Conservation (phyloP, 1,140 invertebrate genomes). For the Melitaea cinxia region DNA sequence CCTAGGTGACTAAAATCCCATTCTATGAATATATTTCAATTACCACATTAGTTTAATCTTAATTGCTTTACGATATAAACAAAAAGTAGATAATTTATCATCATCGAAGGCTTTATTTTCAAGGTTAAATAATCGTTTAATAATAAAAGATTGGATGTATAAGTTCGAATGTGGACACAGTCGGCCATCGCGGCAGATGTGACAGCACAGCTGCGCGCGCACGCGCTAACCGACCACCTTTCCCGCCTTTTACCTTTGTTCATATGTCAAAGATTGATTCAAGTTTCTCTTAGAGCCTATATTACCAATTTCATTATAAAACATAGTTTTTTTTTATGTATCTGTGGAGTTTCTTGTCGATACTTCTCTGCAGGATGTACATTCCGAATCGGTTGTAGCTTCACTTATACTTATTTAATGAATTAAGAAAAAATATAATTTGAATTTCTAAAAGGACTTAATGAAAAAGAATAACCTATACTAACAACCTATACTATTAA, state of each 20-base stretch:
- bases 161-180: slow-evolving; percentile 23
- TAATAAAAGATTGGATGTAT: slow-evolving; percentile 37
- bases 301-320: too few relatives aligned
- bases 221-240: slow-evolving; percentile 43
- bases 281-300: too few relatives aligned
- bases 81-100: slow-evolving; percentile 7
- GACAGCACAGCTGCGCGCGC: slow-evolving; percentile 43
- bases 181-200: slow-evolving; percentile 42
- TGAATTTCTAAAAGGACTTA: too few relatives aligned
- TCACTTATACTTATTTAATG: too few relatives aligned
- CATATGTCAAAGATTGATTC: slow-evolving; percentile 51
- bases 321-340: too few relatives aligned
- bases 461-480: too few relatives aligned
- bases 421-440: too few relatives aligned
- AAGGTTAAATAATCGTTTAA: slow-evolving; percentile 27
- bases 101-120: slow-evolving; percentile 8
- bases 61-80: slow-evolving; percentile 2
- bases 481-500: too few relatives aligned
- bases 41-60: background rate
- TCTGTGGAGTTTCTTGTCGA: too few relatives aligned
- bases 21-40: background rate
- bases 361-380: too few relatives aligned
- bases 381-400: too few relatives aligned
- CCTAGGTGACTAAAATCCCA: too few relatives aligned
- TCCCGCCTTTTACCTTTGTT: slow-evolving; percentile 46